phyloP scores from a whole-genome alignment of 2,113 vertebrate genomes.

The Scomber scombrus region DNA sequence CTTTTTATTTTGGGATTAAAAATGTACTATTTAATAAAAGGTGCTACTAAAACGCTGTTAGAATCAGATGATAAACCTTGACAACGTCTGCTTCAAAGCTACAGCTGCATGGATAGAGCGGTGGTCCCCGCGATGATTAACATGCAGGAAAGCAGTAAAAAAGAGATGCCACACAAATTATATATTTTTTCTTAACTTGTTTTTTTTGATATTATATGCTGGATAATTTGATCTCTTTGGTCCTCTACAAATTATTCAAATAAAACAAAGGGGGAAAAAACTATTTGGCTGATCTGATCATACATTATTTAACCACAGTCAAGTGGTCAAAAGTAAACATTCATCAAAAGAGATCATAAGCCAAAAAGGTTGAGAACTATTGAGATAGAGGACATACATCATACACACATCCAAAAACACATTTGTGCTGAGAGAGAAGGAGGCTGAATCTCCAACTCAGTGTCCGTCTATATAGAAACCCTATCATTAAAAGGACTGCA shows the following conservation, averaged over 20 bases:
- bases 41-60: too few relatives aligned
- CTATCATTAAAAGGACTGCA: constrained; percentile 42
- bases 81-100: too few relatives aligned
- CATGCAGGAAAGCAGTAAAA: neutral
- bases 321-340: too few relatives aligned
- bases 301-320: neutral
- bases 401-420: neutral
- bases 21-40: too few relatives aligned
- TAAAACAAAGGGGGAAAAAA: neutral
- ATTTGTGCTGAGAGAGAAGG: constrained; percentile 10
- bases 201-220: neutral
- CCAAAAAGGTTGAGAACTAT: neutral
- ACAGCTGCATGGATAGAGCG: too few relatives aligned
- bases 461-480: neutral
- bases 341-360: neutral
- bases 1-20: too few relatives aligned
- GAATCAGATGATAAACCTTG: too few relatives aligned
- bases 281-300: neutral
- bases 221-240: neutral
- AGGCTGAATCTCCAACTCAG: neutral
- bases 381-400: neutral
- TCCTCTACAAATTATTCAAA: too few relatives aligned
- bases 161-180: neutral
- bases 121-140: too few relatives aligned
- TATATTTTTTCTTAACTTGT: neutral